Conservation (phyloP, 2,113 vertebrate species). For the Anseranas semipalmata region DNA sequence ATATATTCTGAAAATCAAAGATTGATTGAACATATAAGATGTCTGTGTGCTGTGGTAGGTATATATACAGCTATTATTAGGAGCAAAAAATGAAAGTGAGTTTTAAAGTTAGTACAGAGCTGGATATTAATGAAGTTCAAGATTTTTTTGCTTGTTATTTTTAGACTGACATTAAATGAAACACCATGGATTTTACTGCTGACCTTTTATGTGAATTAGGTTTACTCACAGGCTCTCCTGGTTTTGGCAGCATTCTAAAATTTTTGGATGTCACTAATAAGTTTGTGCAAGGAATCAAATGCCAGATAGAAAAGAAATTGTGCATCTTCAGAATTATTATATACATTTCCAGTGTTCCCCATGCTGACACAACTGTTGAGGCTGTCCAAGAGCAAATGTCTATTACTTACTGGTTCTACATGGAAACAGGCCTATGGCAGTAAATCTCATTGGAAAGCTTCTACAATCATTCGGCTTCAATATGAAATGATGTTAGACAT, state of each 20-base stretch:
- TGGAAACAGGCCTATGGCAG: background rate
- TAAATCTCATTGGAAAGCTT: background rate
- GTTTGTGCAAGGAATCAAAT: background rate
- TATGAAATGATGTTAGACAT: background rate
- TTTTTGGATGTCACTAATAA: background rate
- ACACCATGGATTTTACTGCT: background rate
- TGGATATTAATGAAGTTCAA: background rate
- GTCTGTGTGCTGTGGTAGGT: background rate
- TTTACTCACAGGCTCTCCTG: background rate
- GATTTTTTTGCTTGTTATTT: background rate
- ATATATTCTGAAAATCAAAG: background rate
- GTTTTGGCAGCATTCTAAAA: background rate
- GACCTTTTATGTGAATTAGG: background rate
- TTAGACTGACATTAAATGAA: slow-evolving; percentile 14
- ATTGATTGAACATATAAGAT: background rate
- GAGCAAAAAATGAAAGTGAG: background rate
- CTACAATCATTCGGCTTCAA: background rate
- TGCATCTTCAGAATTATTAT: background rate
- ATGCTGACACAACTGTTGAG: background rate
- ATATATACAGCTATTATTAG: background rate
- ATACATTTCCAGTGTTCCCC: background rate
- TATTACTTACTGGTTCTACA: background rate
- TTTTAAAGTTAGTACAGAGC: background rate
- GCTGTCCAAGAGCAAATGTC: background rate
- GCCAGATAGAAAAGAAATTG: background rate